Conservation (phyloP, 2,888 invertebrate genomes). For the Mimas tiliae region DNA sequence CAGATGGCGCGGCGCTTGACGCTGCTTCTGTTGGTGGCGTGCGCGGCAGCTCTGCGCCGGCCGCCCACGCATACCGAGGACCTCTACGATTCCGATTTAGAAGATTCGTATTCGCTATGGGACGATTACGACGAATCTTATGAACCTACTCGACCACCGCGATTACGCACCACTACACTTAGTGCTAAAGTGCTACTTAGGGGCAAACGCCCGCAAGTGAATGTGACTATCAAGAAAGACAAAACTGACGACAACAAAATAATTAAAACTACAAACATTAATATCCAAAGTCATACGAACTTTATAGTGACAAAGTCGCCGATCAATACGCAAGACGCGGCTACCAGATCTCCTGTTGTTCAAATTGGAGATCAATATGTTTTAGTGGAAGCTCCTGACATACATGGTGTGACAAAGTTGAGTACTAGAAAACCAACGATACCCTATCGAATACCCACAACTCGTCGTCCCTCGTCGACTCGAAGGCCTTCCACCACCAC, state of each 20-base stretch:
- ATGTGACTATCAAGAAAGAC: constrained; percentile 64
- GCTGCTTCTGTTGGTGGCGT: constrained; percentile 78
- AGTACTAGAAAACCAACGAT: constrained; percentile 48
- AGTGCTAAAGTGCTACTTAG: constrained; percentile 71
- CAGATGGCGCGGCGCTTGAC: constrained; percentile 83
- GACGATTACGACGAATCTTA: constrained; percentile 71
- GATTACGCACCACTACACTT: constrained; percentile 50
- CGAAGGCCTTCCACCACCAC: constrained; percentile 40
- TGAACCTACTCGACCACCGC: constrained; percentile 59
- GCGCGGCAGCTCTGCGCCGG: constrained; percentile 63
- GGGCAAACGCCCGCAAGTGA: constrained; percentile 65
- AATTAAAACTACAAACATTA: constrained; percentile 74
- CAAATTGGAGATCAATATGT: constrained; percentile 57
- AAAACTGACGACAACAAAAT: constrained; percentile 65
- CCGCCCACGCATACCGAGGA: constrained; percentile 52
- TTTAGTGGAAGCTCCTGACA: constrained; percentile 52
- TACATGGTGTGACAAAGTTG: constrained; percentile 35
- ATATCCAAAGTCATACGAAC: constrained; percentile 78
- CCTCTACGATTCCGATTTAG: constrained; percentile 61
- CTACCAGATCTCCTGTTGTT: constrained; percentile 45
- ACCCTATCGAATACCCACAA: constrained; percentile 31
- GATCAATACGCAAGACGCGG: constrained; percentile 43
- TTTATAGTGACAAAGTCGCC: constrained; percentile 71
- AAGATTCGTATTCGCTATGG: constrained; percentile 67
- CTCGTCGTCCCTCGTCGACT: constrained; percentile 42